Base-by-base conservation (phyloP, 1,140 invertebrate species). In the Acyrthosiphon pisum region DNA sequence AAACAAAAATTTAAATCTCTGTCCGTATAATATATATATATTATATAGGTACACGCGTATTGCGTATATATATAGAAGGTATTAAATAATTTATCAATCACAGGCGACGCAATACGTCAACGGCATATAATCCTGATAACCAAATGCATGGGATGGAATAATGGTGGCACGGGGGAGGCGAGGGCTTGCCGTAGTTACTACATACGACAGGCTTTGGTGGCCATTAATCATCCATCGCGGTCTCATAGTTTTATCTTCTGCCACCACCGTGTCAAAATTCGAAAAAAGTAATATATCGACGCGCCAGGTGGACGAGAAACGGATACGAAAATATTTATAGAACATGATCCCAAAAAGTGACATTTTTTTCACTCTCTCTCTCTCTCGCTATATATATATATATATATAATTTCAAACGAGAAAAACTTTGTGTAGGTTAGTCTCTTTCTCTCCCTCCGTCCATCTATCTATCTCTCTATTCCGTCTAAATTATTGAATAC, bases 61-160 rank as follows among this genome's bases (percentile, higher is more conserved):
- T n/a, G 41, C 41, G 41, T 53, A 89, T 89, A 56, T 90, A 37
- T 90, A 41, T 53, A 41, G 46, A 91, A 76, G 60, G 91, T 50
- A 83, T 92, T 92, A 81, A 92, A 81, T 92, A 76, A 92, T 92
- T 92, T 92, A 92, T 92, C 91, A 92, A 92, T 92, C 91, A 92
- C 91, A 92, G 91, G 91, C 68, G 68, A 83, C 46, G 60, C 91
- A 83, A 92, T 92, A 92, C 91, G 91, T 92, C 91, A 92, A 92
- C 91, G 60, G 68, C 91, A 92, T 44, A 37, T 81, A 92, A 92
- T 92, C 60, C 68, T 83, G 91, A 81, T 83, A 92, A 81, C 91
- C 68, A 76, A 92, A 92, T 83, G 91, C 60, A n/a, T 23, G 37
- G 60, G 56, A 22, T 6, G 30, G 90, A 48, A 68, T 30, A 68